phyloP scores from a whole-genome alignment of 2,113 vertebrate genomes.

The Stictonetta naevosa region DNA sequence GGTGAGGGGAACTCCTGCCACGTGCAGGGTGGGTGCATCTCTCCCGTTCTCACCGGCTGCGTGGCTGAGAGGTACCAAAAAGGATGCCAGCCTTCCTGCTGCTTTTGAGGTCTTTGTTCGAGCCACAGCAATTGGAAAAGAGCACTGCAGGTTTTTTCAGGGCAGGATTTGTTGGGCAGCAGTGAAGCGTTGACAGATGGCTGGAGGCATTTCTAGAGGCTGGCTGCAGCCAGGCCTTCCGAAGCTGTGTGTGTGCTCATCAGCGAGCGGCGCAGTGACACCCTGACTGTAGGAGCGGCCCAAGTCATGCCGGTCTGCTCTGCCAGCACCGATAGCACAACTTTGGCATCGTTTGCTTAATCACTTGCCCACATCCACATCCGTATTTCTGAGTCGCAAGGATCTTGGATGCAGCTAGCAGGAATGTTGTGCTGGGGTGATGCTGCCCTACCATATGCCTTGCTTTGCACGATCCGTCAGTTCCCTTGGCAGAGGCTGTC shows the following conservation, averaged over 20 bases:
- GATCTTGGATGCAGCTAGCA: neutral
- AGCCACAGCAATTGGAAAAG: neutral
- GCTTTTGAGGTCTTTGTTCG: neutral
- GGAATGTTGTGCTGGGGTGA: neutral
- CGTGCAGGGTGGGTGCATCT: neutral
- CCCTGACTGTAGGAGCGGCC: neutral
- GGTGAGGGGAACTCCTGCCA: neutral
- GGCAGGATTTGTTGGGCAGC: neutral
- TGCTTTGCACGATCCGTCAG: neutral
- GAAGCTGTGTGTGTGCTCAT: accelerated
- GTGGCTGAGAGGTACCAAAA: neutral
- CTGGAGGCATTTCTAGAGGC: neutral
- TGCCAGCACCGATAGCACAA: neutral
- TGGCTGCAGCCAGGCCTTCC: neutral
- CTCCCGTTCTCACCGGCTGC: neutral
- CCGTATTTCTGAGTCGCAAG: accelerated
- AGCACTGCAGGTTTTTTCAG: neutral
- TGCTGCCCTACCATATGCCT: neutral
- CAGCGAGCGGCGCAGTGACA: accelerated
- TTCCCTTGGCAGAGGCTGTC: neutral
- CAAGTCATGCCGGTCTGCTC: accelerated
- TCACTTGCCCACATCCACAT: accelerated
- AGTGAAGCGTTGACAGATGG: neutral
- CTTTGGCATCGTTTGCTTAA: accelerated
- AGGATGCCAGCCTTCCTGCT: neutral